A percentile compares a stretch with the other conserved stretches of the same genome.
Conservation (phyloP, 2,113 vertebrate species). For the Salvelinus fontinalis region DNA sequence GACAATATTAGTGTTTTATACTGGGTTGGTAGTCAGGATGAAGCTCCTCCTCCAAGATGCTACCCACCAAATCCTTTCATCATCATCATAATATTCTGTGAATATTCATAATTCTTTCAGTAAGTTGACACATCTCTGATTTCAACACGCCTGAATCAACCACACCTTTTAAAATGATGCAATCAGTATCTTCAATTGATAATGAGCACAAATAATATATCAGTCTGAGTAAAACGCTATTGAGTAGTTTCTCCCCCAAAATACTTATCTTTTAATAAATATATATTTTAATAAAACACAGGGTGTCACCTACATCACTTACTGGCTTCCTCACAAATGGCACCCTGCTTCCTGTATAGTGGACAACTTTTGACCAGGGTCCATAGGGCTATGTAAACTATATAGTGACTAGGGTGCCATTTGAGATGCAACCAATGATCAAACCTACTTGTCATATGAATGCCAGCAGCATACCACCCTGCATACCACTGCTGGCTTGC, state of each 20-base stretch:
- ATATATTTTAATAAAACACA: neutral
- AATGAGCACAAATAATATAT: neutral
- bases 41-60: neutral
- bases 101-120: neutral
- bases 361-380: too few species aligned
- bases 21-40: neutral
- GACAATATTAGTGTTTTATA: neutral
- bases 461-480: too few species aligned
- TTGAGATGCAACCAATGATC: neutral
- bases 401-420: too few species aligned
- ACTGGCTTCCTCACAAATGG: neutral
- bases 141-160: neutral
- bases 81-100: neutral
- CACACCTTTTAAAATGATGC: neutral
- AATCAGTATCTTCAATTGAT: neutral
- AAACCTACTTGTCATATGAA: slow-evolving; percentile 13
- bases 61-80: neutral
- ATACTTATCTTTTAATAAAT: neutral
- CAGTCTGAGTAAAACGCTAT: neutral
- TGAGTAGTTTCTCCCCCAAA: slow-evolving; percentile 1
- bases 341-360: neutral
- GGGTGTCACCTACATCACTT: neutral
- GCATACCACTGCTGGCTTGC: too few species aligned
- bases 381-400: too few species aligned
- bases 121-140: neutral